These are phyloP conservation scores for Hybognathus amarus DNA, from an alignment of 2,797 vertebrate species.

Conservation along the genomic window DNA sequence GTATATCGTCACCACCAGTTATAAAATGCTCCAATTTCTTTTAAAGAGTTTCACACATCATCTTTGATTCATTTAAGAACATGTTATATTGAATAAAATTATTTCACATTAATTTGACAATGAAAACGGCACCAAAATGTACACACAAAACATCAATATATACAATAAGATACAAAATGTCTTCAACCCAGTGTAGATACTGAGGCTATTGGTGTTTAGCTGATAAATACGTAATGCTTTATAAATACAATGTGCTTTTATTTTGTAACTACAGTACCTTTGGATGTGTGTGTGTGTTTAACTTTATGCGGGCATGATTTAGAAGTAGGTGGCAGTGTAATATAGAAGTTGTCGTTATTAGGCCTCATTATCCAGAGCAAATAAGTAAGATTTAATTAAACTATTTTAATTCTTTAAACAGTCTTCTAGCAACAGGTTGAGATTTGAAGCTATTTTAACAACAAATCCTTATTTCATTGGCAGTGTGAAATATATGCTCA, in stretches of 20 bases:
- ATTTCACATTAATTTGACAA: slow-evolving; percentile 34
- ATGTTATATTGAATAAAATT: slow-evolving; percentile 20
- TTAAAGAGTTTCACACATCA: not conserved
- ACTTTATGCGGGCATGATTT: slow-evolving; percentile 4
- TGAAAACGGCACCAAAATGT: slow-evolving; percentile 36
- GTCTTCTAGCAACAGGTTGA: not conserved
- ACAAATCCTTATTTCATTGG: slow-evolving; percentile 35
- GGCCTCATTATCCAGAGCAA: slow-evolving; percentile 14
- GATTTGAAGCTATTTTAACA: slow-evolving; percentile 6
- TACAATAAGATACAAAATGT: slow-evolving; percentile 41
- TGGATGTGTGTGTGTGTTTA: not conserved
- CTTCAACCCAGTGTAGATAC: slow-evolving; percentile 19
- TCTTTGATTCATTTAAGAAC: not conserved
- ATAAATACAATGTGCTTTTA: slow-evolving; percentile 40
- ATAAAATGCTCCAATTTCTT: not conserved
- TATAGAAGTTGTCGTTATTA: slow-evolving; percentile 2
- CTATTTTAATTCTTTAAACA: not conserved
- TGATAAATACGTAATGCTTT: slow-evolving; percentile 26
- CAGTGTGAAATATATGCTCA: slow-evolving; percentile 45
- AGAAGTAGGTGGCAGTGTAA: slow-evolving; percentile 41
- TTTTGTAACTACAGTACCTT: slow-evolving; percentile 5
- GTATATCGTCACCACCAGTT: not conserved
- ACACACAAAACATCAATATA: slow-evolving; percentile 50
- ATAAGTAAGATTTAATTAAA: slow-evolving; percentile 2
- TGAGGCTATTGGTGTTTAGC: slow-evolving; percentile 37